phyloP scores from a whole-genome alignment of 2,113 vertebrate species.

The Etheostoma spectabile region DNA sequence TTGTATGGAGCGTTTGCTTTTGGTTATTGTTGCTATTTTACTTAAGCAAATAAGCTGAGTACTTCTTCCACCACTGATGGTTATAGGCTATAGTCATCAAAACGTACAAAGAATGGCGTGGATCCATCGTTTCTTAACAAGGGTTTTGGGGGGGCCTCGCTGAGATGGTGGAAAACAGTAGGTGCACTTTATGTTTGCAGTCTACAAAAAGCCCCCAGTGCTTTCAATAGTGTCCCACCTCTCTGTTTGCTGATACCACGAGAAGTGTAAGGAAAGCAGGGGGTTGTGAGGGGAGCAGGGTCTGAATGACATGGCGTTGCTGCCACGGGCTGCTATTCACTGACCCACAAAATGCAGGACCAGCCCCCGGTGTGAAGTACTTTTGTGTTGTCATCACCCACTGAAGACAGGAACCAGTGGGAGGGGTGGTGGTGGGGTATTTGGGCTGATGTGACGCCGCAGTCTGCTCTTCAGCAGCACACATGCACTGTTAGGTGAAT shows the following conservation, averaged over 20 bases:
- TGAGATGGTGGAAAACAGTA: slow-evolving; percentile 61
- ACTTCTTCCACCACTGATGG: slow-evolving; percentile 7
- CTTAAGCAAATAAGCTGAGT: slow-evolving; percentile 10
- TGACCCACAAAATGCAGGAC: slow-evolving; percentile 83
- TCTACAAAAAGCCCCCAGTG: slow-evolving; percentile 67
- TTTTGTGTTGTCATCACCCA: slow-evolving; percentile 79
- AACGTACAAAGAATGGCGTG: slow-evolving; percentile 36
- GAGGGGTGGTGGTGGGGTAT: neutral
- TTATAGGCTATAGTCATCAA: neutral
- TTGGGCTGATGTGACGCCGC: slow-evolving; percentile 54
- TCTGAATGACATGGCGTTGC: slow-evolving; percentile 80
- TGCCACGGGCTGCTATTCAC: slow-evolving; percentile 72
- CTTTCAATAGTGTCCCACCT: slow-evolving; percentile 68
- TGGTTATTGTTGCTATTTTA: neutral
- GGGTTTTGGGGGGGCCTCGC: slow-evolving; percentile 36
- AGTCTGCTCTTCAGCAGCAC: slow-evolving; percentile 74
- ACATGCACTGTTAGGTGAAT: slow-evolving; percentile 80
- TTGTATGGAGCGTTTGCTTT: neutral
- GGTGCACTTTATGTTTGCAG: slow-evolving; percentile 68
- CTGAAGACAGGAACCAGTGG: slow-evolving; percentile 55
- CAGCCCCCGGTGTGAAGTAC: slow-evolving; percentile 81
- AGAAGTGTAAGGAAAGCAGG: slow-evolving; percentile 71
- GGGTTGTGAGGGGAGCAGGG: slow-evolving; percentile 54
- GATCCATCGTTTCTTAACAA: slow-evolving; percentile 73
- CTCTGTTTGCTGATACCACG: slow-evolving; percentile 79